Base-by-base conservation (phyloP, 2,113 vertebrate species). In the Pungitius pungitius region DNA sequence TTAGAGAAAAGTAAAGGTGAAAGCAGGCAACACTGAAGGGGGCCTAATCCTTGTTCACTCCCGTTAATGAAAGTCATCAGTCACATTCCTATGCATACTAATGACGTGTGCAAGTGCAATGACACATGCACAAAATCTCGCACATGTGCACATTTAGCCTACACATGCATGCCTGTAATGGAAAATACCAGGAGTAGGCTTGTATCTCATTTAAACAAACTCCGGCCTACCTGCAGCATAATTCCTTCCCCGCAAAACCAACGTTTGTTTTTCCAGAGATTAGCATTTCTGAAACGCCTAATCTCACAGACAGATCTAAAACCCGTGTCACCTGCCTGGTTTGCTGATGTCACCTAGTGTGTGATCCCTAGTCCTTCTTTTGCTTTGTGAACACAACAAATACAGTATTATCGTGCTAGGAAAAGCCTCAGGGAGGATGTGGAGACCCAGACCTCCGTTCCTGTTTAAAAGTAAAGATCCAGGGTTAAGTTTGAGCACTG, bases 61-160 rank as follows among this genome's bases (percentile, higher is more conserved):
- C 75, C 12, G 68, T 74, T 90, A 93, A 92, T 92, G 83, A 89
- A 92, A 89, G 88, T 86, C 90, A 90, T 90, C 87, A 85, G 76
- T 91, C 90, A 92, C 85, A 88, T 90, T 87, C 73, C 74, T 70
- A 64, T 87, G 82, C 86, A 85, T 88, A 66, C 81, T 83, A 91
- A 92, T 79, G 84, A 84, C 61, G 51, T 75, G 49, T 24, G 73
- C 67, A 61, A 58, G 49, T 24, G 84, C 81, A 75, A 40, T 60
- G 70, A 81, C 70, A 77, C 74, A 57, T 51, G 13, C 42, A 69
- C 52, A 58, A 78, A 88, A 72, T 69, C 67, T 66, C 58, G 76
- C 70, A 24, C 65, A 27, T 40, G 26, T 72, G 66, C 43, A 33
- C 54, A 30, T 49, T 55, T 54, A 27, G 26, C 15, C 14, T 24